phyloP scores from a whole-genome alignment of 2,888 invertebrate genomes.

The Allacma fusca region DNA sequence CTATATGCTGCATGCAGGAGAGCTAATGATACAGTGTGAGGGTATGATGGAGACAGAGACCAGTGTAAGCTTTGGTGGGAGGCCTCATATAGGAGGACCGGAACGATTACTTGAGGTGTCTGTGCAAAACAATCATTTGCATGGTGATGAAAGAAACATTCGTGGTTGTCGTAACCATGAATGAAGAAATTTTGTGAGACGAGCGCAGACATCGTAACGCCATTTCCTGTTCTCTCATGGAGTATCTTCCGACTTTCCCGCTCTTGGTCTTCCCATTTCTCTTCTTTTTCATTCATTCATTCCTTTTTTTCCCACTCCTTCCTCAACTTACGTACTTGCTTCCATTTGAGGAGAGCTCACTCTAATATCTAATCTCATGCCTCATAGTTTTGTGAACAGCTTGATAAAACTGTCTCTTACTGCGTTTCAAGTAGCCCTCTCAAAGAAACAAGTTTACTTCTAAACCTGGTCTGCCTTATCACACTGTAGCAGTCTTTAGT shows the following conservation, averaged over 20 bases:
- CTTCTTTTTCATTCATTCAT: constrained; percentile 39
- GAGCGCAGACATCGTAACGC: constrained; percentile 47
- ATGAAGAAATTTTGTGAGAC: constrained; percentile 43
- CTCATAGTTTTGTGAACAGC: neutral
- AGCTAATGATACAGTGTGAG: too few species aligned
- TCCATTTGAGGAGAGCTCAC: neutral
- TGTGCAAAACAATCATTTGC: constrained; percentile 48
- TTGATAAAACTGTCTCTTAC: neutral
- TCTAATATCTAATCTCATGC: neutral
- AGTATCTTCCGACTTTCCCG: constrained; percentile 41
- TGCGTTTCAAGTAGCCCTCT: neutral
- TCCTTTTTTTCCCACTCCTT: constrained; percentile 30
- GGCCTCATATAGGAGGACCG: constrained; percentile 17
- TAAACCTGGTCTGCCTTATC: too few species aligned
- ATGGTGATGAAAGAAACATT: constrained; percentile 41
- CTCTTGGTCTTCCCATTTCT: constrained; percentile 33
- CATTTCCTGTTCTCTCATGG: constrained; percentile 40
- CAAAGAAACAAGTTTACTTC: neutral
- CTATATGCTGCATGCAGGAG: too few species aligned
- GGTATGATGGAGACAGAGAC: neutral
- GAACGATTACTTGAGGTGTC: constrained; percentile 42
- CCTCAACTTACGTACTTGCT: neutral
- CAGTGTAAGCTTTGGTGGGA: constrained; percentile 18
- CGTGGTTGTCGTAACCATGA: constrained; percentile 36
- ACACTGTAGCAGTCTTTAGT: too few species aligned